Percentiles rank a stretch among this genome's conserved stretches.
phyloP scores from a whole-genome alignment of 2,888 invertebrate genomes.

The Pollenia amentaria region DNA sequence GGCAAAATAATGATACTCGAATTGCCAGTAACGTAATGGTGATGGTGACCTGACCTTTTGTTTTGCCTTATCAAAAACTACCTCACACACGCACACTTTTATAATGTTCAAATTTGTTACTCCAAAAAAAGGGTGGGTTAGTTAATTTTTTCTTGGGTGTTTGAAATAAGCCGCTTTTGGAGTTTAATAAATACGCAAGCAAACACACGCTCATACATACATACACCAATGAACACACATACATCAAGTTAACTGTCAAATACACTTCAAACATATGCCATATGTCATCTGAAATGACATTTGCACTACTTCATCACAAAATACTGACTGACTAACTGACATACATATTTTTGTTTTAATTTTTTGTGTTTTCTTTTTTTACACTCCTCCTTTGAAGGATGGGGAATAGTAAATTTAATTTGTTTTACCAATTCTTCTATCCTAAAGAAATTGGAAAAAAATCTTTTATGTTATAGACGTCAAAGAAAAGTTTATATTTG shows the following conservation, averaged over 20 bases:
- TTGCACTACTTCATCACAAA: slow-evolving; percentile 59
- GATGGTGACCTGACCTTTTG: slow-evolving; percentile 51
- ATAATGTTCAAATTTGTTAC: slow-evolving; percentile 12
- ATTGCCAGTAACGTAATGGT: slow-evolving; percentile 11
- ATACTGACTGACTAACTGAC: slow-evolving; percentile 46
- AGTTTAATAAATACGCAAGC: slow-evolving; percentile 26
- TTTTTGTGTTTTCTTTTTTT: background rate
- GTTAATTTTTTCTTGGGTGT: slow-evolving; percentile 43
- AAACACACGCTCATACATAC: slow-evolving; percentile 8
- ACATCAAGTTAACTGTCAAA: slow-evolving; percentile 70
- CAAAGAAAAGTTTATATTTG: background rate
- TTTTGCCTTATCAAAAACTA: slow-evolving; percentile 35
- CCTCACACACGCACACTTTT: slow-evolving; percentile 15
- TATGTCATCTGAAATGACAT: slow-evolving; percentile 68
- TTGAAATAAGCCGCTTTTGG: slow-evolving; percentile 50
- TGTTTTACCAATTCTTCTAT: slow-evolving; percentile 21
- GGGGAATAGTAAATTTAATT: slow-evolving; percentile 37
- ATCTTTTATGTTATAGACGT: background rate
- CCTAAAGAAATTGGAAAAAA: background rate
- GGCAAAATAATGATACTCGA: slow-evolving; percentile 69
- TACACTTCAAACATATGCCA: slow-evolving; percentile 73
- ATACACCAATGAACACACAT: slow-evolving; percentile 14
- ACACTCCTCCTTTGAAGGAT: background rate
- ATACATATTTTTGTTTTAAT: background rate
- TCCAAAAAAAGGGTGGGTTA: slow-evolving; percentile 58